Conservation (phyloP, 2,797 vertebrate genomes). For the Huso huso region DNA sequence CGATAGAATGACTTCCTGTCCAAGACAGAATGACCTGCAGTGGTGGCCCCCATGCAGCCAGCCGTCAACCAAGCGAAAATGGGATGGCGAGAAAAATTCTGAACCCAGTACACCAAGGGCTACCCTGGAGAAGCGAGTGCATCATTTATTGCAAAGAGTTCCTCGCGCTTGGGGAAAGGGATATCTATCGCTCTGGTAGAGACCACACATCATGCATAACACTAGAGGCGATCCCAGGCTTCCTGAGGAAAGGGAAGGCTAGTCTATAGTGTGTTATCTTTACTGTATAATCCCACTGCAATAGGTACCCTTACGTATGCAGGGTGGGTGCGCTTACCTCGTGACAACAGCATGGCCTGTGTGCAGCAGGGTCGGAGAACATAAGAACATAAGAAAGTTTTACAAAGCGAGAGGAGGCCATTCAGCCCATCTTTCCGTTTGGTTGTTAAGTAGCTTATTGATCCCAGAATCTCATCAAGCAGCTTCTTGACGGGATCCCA, state of each 20-base stretch:
- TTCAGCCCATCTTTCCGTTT: too few relatives aligned
- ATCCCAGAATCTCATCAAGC: too few relatives aligned
- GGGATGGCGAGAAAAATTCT: slow-evolving; percentile 45
- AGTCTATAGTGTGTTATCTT: neutral
- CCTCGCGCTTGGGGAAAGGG: accelerated
- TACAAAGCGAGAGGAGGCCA: too few relatives aligned
- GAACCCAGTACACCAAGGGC: slow-evolving; percentile 56
- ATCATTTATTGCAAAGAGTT: too few relatives aligned
- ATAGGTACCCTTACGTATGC: too few relatives aligned
- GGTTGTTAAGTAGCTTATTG: too few relatives aligned
- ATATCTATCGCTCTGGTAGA: neutral
- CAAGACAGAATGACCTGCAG: accelerated
- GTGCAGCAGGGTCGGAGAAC: too few relatives aligned
- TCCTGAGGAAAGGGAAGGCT: too few relatives aligned
- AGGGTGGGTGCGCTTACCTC: too few relatives aligned
- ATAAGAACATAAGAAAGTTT: too few relatives aligned
- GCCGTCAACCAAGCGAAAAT: slow-evolving; percentile 48
- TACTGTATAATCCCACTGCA: neutral
- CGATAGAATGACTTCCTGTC: neutral
- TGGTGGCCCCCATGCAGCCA: slow-evolving; percentile 23
- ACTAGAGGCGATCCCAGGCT: neutral
- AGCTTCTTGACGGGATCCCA: too few relatives aligned
- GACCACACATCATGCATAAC: neutral
- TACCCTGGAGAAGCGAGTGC: slow-evolving; percentile 61
- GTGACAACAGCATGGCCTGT: too few relatives aligned